Conservation (phyloP, 2,113 vertebrate species). For the Siphamia tubifer region DNA sequence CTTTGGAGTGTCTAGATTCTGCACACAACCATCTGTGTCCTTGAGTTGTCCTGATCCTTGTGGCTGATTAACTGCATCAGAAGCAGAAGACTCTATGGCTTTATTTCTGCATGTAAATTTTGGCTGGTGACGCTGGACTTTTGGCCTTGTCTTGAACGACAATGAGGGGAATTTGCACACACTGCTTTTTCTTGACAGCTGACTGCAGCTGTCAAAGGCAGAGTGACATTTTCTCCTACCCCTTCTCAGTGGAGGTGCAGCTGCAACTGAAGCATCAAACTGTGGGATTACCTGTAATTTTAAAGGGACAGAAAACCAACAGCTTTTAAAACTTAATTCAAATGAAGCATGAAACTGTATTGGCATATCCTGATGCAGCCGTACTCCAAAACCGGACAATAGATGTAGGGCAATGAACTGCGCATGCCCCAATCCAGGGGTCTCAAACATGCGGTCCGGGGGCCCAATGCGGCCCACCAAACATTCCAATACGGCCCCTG, state of each 20-base stretch:
- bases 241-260: slow-evolving; percentile 33
- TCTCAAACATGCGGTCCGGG: too few relatives aligned
- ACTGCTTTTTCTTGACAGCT: slow-evolving; percentile 60
- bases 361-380: not conserved
- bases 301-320: not conserved
- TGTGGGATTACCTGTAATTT: slow-evolving; percentile 84
- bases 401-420: too few relatives aligned
- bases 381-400: too few relatives aligned
- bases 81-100: not conserved
- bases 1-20: slow-evolving; percentile 10
- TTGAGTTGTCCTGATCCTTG: not conserved
- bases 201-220: slow-evolving; percentile 43
- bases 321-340: not conserved
- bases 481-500: too few relatives aligned
- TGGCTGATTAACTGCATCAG: not conserved
- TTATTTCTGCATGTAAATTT: slow-evolving; percentile 2
- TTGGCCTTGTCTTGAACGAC: slow-evolving; percentile 68
- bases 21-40: not conserved
- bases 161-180: slow-evolving; percentile 81
- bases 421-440: too few relatives aligned
- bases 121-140: slow-evolving; percentile 15
- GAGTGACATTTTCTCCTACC: slow-evolving; percentile 11
- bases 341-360: not conserved
- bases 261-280: slow-evolving; percentile 74
- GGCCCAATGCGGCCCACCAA: too few relatives aligned